Percentiles rank a stretch among this genome's conserved stretches.
These are phyloP conservation scores for Formica exsecta DNA, from an alignment of 1,140 invertebrate species.

Conservation along the genomic window DNA sequence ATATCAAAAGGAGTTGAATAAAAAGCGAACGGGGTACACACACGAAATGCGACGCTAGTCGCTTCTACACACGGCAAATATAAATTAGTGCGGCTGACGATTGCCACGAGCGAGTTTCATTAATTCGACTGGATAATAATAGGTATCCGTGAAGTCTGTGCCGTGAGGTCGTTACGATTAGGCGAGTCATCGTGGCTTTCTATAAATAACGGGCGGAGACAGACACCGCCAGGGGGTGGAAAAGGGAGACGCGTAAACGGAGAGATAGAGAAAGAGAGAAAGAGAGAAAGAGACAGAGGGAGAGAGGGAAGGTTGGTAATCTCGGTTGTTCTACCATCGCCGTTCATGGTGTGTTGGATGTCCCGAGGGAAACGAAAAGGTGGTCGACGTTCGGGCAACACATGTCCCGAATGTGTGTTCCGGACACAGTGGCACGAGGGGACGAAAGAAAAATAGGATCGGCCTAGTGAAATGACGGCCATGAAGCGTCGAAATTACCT, in stretches of 20 bases:
- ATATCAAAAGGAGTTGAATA: not conserved
- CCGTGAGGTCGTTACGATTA: constrained; percentile 60
- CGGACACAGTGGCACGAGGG: constrained; percentile 20
- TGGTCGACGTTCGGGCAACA: constrained; percentile 76
- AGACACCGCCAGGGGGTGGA: constrained; percentile 32
- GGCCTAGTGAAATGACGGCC: not conserved
- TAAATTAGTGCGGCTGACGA: constrained; percentile 16
- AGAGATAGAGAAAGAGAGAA: not conserved
- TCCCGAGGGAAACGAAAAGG: constrained; percentile 73
- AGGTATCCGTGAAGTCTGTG: constrained; percentile 36
- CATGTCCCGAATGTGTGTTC: constrained; percentile 80
- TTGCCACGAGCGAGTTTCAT: constrained; percentile 36
- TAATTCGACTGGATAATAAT: constrained; percentile 62
- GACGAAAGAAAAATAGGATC: constrained; percentile 52
- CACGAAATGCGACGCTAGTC: not conserved
- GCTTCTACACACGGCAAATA: not conserved
- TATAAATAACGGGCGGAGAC: constrained; percentile 62
- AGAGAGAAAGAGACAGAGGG: not conserved
- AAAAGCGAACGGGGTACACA: not conserved
- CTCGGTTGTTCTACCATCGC: constrained; percentile 36
- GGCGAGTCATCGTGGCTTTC: constrained; percentile 64
- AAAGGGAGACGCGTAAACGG: constrained; percentile 25
- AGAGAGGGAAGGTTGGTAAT: constrained; percentile 16
- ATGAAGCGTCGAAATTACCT: constrained; percentile 46
- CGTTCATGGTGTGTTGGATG: constrained; percentile 67